A percentile compares a stretch with the other conserved stretches of the same genome.
phyloP scores from a whole-genome alignment of 2,888 invertebrate genomes.

The Mythimna impura region DNA sequence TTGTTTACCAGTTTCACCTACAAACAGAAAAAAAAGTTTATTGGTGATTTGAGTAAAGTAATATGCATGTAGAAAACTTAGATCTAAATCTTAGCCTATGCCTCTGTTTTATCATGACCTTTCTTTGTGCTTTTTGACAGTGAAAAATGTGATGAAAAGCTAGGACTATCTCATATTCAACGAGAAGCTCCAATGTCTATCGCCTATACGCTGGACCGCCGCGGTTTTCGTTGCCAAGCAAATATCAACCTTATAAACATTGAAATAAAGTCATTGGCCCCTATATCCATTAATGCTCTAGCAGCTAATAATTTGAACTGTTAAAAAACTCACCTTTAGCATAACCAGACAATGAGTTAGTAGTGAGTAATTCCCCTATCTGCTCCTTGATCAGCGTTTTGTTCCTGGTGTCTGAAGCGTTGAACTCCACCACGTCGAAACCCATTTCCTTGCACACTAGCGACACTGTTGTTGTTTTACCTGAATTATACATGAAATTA shows the following conservation, averaged over 20 bases:
- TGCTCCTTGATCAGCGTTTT: constrained; percentile 96
- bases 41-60: too few species aligned
- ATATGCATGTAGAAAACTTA: too few species aligned
- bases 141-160: not conserved
- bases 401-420: constrained; percentile 99
- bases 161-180: not conserved
- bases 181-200: not conserved
- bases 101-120: not conserved
- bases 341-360: constrained; percentile 93
- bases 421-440: constrained; percentile 97
- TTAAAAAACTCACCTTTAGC: constrained; percentile 88
- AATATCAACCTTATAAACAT: not conserved
- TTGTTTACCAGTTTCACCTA: constrained; percentile 85
- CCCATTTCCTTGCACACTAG: constrained; percentile 97
- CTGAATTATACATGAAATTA: constrained; percentile 69
- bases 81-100: too few species aligned
- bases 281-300: too few species aligned
- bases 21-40: not conserved
- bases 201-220: not conserved
- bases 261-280: not conserved
- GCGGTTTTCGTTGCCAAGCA: not conserved
- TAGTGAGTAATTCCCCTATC: constrained; percentile 95
- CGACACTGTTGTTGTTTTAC: constrained; percentile 97
- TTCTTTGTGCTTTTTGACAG: not conserved
- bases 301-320: not conserved